These are phyloP conservation scores for Hydroisotoma schaefferi DNA, from an alignment of 2,888 invertebrate species.

Conservation along the genomic window DNA sequence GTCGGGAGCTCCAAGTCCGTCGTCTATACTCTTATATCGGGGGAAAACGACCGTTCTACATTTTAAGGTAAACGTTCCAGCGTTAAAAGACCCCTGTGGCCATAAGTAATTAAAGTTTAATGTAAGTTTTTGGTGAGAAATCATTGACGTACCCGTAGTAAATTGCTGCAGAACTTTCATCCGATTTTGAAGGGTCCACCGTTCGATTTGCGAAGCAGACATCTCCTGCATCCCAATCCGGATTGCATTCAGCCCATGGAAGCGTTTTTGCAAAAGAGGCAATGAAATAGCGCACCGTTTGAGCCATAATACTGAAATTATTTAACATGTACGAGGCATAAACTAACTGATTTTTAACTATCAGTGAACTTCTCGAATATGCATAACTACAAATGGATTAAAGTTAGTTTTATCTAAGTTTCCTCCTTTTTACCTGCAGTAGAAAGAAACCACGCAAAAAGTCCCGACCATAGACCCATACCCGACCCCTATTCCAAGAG, in stretches of 20 bases:
- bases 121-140: too few species aligned
- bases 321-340: neutral
- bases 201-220: neutral
- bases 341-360: neutral
- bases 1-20: slow-evolving; percentile 55
- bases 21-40: slow-evolving; percentile 25
- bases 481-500: slow-evolving; percentile 51
- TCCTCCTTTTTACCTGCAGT: neutral
- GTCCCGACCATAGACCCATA: slow-evolving; percentile 54
- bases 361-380: neutral
- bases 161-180: neutral
- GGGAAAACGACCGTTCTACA: slow-evolving; percentile 29
- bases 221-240: neutral
- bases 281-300: slow-evolving; percentile 68
- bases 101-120: too few species aligned
- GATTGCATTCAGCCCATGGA: neutral
- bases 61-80: too few species aligned
- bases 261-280: slow-evolving; percentile 61
- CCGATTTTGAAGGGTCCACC: neutral
- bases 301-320: slow-evolving; percentile 58
- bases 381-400: neutral
- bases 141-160: neutral
- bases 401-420: too few species aligned
- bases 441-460: slow-evolving; percentile 64
- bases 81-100: too few species aligned